phyloP scores from a whole-genome alignment of 2,888 invertebrate genomes.

The Diogma glabrata region DNA sequence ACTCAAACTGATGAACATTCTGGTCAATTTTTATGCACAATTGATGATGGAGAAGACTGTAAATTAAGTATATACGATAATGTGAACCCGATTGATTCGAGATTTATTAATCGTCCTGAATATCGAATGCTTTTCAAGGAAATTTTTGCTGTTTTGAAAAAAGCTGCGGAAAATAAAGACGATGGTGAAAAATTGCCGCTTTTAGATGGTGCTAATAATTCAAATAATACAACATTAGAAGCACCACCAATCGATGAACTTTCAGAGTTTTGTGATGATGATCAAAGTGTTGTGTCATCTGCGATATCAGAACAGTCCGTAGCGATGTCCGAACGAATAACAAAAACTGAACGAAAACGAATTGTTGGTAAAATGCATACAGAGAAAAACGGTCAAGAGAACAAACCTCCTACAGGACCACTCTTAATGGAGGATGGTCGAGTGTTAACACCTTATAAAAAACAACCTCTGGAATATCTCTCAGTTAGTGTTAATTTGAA shows the following conservation, averaged over 20 bases:
- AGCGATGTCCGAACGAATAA: slow-evolving; percentile 54
- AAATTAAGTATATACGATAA: slow-evolving; percentile 77
- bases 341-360: slow-evolving; percentile 44
- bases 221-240: slow-evolving; percentile 30
- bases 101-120: slow-evolving; percentile 72
- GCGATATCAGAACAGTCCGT: slow-evolving; percentile 61
- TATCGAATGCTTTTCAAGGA: slow-evolving; percentile 71
- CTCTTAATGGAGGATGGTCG: slow-evolving; percentile 34
- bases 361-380: slow-evolving; percentile 30
- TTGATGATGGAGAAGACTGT: slow-evolving; percentile 75
- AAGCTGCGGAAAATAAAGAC: slow-evolving; percentile 72
- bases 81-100: slow-evolving; percentile 65
- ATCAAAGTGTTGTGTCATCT: slow-evolving; percentile 63
- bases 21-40: slow-evolving; percentile 73
- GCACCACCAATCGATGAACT: slow-evolving; percentile 57
- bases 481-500: slow-evolving; percentile 54
- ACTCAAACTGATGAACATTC: slow-evolving; percentile 72
- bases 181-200: slow-evolving; percentile 64
- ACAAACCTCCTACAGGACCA: slow-evolving; percentile 26
- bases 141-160: slow-evolving; percentile 70
- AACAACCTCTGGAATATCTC: slow-evolving; percentile 64
- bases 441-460: slow-evolving; percentile 52
- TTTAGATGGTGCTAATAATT: slow-evolving; percentile 49
- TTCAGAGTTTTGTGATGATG: slow-evolving; percentile 47
- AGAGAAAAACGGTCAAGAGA: slow-evolving; percentile 32